Base-by-base conservation (phyloP, 1,140 invertebrate species). In the Drosophila punjabiensis region DNA sequence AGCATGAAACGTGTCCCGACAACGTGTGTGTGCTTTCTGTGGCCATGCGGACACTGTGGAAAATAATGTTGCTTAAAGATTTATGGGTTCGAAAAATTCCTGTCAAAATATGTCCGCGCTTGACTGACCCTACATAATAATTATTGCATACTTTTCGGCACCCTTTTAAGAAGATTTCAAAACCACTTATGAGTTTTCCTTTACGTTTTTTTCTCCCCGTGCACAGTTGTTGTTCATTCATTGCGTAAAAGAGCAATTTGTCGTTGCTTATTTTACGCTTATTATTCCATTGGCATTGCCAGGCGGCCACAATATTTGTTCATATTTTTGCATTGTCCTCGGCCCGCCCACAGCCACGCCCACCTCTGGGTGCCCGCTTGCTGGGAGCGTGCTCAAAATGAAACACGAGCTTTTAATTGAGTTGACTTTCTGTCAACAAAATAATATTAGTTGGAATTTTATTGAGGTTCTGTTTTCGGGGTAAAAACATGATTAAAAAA, bases 351-450 rank as follows among this genome's bases (percentile, higher is more conserved):
- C 50, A 11, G 39, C 14, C 65, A 30, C 67, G 45, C 47, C 47
- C 63, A 66, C 62, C 28, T 18, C 28, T 11, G 20, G n/a, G 9
- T 11, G 39, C 32, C 16, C 67, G 2, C 35, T 58, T 41, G 55
- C 68, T 71, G 66, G 50, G 55, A 74, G 56, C 32, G 69, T 73
- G 47, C 35, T 53, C 18, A 4, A 74, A 73, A 62, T 53, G 68
- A 75, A 76, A 76, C 70, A 60, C 70, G 81, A 80, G 81, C 50
- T 80, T 80, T 83, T 83, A 83, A 83, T 83, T 84, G 76, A 84
- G 79, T 80, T 62, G 53, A 82, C 41, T 76, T 77, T 39, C 48
- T 59, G 65, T 47, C 62, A n/a, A 37, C 60, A 24, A 7, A 52
- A n/a, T 52, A 52, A 18, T 52, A 7, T 32, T 30, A 16, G 1